Conservation (phyloP, 2,888 invertebrate genomes). For the Schizaphis graminum region DNA sequence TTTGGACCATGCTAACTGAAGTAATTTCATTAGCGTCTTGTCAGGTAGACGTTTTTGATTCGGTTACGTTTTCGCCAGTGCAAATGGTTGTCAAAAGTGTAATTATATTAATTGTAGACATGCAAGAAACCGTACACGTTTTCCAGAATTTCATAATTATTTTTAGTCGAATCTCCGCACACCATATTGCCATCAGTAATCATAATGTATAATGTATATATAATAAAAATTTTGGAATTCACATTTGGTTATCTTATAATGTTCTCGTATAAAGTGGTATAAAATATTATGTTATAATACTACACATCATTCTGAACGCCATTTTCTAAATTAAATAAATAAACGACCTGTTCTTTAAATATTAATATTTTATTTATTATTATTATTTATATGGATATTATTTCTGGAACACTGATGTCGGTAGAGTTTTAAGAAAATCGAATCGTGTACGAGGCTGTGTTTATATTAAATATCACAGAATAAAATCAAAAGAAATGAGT, state of each 20-base stretch:
- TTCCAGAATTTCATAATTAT: background rate
- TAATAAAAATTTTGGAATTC: background rate
- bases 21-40: constrained; percentile 42
- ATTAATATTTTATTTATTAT: background rate
- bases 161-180: background rate
- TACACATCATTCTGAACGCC: background rate
- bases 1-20: constrained; percentile 35
- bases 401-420: background rate
- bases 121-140: constrained; percentile 3
- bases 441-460: background rate
- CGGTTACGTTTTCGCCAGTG: background rate
- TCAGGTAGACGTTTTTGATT: constrained; percentile 42
- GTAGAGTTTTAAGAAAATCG: background rate
- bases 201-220: background rate
- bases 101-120: constrained; percentile 32
- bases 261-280: background rate
- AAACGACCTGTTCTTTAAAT: background rate
- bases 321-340: background rate
- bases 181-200: background rate
- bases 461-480: background rate
- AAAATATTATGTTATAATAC: background rate
- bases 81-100: constrained; percentile 31
- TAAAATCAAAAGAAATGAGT: background rate
- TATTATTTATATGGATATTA: background rate
- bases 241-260: background rate